Conservation (phyloP, 2,113 vertebrate genomes). For the Psammodynastes pulverulentus region DNA sequence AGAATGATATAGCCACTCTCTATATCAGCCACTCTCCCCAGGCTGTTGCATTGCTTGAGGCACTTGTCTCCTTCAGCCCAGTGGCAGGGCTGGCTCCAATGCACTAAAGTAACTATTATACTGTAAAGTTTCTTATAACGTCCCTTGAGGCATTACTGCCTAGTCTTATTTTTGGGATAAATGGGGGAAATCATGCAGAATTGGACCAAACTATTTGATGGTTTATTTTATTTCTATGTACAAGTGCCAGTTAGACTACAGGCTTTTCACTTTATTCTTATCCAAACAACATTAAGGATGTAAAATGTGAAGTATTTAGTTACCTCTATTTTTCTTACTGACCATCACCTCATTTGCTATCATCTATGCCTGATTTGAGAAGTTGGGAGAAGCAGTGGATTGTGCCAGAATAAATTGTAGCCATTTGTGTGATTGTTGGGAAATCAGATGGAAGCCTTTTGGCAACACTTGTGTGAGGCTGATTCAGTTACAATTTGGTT, state of each 20-base stretch:
- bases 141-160: neutral
- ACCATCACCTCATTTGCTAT: constrained; percentile 38
- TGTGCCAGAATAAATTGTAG: constrained; percentile 40
- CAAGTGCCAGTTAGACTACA: neutral
- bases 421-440: constrained; percentile 40
- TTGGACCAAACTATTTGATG: neutral
- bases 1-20: neutral
- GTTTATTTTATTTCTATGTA: constrained; percentile 38
- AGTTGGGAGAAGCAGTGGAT: constrained; percentile 30
- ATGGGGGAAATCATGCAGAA: neutral
- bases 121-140: neutral
- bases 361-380: constrained; percentile 53
- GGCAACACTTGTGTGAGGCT: constrained; percentile 30
- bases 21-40: neutral
- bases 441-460: constrained; percentile 37
- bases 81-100: neutral
- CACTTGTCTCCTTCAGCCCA: neutral
- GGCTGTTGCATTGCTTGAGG: neutral
- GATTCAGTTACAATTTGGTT: constrained; percentile 27
- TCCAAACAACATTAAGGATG: constrained; percentile 42
- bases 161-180: neutral
- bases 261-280: constrained; percentile 39
- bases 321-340: constrained; percentile 47
- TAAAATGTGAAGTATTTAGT: constrained; percentile 40
- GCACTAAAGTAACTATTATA: neutral